Evolutionary conservation across 2,888 invertebrate species (phyloP).

Genomic region (Cosmia trapezina): DNA sequence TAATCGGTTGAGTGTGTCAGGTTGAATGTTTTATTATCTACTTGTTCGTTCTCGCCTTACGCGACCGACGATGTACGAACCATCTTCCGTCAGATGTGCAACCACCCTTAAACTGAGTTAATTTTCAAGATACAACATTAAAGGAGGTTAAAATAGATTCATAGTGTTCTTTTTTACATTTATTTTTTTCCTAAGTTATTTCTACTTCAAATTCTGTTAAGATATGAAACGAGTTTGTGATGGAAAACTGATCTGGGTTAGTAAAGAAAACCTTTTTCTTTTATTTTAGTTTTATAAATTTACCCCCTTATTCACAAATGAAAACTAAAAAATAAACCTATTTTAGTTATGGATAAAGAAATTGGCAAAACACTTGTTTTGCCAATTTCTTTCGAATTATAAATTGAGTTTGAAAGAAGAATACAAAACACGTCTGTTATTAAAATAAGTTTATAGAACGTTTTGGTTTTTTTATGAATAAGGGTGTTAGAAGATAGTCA

Average conservation of each 20-base stretch:
- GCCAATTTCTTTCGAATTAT: too few relatives aligned
- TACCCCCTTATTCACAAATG: too few relatives aligned
- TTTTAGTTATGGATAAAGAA: too few relatives aligned
- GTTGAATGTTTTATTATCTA: neutral
- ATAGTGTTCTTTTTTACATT: neutral
- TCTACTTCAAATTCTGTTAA: neutral
- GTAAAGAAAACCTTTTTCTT: constrained; percentile 13
- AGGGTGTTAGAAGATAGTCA: neutral
- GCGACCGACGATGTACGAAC: neutral
- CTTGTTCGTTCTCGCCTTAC: neutral
- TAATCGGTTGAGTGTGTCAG: neutral
- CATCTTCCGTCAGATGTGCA: neutral
- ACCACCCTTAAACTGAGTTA: neutral
- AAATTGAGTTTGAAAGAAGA: too few relatives aligned
- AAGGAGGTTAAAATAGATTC: neutral
- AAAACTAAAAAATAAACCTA: too few relatives aligned
- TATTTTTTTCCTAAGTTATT: neutral
- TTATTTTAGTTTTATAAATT: constrained; percentile 4
- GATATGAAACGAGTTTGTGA: neutral
- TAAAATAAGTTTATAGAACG: too few relatives aligned
- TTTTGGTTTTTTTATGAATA: too few relatives aligned
- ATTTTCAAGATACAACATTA: too few relatives aligned
- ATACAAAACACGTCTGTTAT: too few relatives aligned
- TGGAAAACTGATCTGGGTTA: neutral
- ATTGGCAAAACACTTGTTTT: too few relatives aligned